A percentile compares a stretch with the other conserved stretches of the same genome.
Conservation (phyloP, 2,113 vertebrate species). For the Pitta sordida region DNA sequence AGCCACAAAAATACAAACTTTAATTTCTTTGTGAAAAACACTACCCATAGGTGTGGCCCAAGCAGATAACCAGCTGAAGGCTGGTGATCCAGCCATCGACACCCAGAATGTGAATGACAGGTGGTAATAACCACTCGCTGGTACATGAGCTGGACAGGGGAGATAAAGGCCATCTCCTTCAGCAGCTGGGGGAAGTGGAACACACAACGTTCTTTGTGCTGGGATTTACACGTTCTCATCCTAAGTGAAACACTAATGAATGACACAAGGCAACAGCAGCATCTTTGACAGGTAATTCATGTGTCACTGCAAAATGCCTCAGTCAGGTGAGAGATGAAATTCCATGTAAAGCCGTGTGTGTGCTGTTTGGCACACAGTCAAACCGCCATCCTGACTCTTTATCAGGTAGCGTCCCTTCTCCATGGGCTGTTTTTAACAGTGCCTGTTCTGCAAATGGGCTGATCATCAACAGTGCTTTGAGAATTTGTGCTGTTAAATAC, state of each 20-base stretch:
- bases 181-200: background rate
- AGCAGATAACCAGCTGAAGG: background rate
- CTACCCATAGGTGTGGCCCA: background rate
- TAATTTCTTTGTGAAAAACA: background rate
- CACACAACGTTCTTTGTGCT: background rate
- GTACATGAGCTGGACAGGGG: background rate
- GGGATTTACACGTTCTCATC: background rate
- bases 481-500: background rate
- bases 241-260: background rate
- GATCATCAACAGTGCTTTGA: background rate
- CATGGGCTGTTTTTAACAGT: background rate
- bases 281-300: background rate
- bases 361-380: background rate
- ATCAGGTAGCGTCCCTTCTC: background rate
- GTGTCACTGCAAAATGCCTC: background rate
- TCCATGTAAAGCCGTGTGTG: background rate
- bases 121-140: background rate
- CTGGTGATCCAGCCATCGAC: background rate
- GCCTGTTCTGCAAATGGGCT: background rate
- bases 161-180: background rate
- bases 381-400: background rate
- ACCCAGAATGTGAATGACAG: background rate
- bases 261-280: background rate
- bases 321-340: background rate
- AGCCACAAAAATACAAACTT: background rate